These are phyloP conservation scores for Cynoglossus semilaevis DNA, from an alignment of 2,113 vertebrate species.

Conservation along the genomic window DNA sequence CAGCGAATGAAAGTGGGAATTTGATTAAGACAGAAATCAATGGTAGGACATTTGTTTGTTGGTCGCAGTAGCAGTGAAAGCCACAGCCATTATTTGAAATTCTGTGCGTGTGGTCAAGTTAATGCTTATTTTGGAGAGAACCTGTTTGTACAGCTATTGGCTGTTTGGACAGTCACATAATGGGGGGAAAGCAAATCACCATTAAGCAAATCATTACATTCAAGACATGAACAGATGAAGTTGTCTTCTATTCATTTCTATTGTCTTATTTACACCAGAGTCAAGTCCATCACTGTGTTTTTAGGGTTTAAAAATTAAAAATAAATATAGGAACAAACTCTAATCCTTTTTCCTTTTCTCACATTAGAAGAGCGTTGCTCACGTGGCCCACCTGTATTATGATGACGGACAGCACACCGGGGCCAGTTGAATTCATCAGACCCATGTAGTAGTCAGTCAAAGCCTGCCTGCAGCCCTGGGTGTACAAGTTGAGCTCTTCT, in stretches of 20 bases:
- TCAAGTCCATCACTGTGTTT: no score
- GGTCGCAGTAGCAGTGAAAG: slow-evolving; percentile 7
- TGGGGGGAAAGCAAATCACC: background rate
- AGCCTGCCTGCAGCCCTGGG: slow-evolving; percentile 76
- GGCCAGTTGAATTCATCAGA: slow-evolving; percentile 79
- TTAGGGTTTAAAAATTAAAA: no score
- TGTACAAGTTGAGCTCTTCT: slow-evolving; percentile 81
- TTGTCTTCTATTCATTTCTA: no score
- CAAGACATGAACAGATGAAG: no score
- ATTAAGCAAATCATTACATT: background rate
- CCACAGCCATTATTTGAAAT: background rate
- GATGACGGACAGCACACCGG: slow-evolving; percentile 73
- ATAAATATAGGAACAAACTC: background rate
- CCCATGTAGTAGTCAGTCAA: slow-evolving; percentile 79
- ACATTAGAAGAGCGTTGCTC: background rate
- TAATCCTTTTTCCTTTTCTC: background rate
- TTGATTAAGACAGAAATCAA: slow-evolving; percentile 29
- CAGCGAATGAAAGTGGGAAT: slow-evolving; percentile 10
- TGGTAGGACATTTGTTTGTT: slow-evolving; percentile 1
- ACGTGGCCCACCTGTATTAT: slow-evolving; percentile 72
- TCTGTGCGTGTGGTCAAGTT: background rate
- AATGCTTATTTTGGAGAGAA: background rate
- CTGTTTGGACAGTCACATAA: background rate
- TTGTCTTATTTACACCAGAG: no score
- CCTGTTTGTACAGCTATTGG: no score